Evolutionary conservation across 2,888 invertebrate species (phyloP).

Genomic region (Empis stercorea): DNA sequence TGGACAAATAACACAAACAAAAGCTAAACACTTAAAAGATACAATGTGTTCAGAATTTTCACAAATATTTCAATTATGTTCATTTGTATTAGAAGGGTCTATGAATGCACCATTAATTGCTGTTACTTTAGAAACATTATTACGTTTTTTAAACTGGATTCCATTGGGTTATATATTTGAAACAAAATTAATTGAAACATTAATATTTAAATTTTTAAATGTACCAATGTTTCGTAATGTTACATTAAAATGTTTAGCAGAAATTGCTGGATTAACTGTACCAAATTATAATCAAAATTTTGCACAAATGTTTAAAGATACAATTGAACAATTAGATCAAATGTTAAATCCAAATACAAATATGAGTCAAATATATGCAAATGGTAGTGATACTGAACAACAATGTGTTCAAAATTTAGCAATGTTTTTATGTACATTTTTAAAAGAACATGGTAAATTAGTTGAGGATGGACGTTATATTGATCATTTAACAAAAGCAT

Average conservation of each 20-base stretch:
- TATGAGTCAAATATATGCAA: slow-evolving; percentile 86
- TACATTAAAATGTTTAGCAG: slow-evolving; percentile 94
- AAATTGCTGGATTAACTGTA: slow-evolving; percentile 87
- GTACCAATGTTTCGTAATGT: slow-evolving; percentile 97
- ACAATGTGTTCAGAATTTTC: slow-evolving; percentile 99
- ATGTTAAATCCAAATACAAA: slow-evolving; percentile 88
- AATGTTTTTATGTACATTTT: slow-evolving; percentile 89
- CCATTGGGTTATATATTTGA: slow-evolving; percentile 99
- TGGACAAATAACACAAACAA: slow-evolving; percentile 96
- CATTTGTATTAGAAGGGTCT: slow-evolving; percentile 95
- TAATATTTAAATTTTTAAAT: slow-evolving; percentile 92
- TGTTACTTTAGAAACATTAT: slow-evolving; percentile 87
- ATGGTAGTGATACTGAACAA: slow-evolving; percentile 92
- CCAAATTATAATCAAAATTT: slow-evolving; percentile 90
- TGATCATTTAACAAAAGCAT: slow-evolving; percentile 65
- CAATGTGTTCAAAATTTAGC: slow-evolving; percentile 98
- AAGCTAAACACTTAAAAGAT: slow-evolving; percentile 97
- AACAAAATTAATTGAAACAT: slow-evolving; percentile 87
- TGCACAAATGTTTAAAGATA: slow-evolving; percentile 75
- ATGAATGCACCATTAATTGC: slow-evolving; percentile 94
- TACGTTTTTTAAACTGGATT: slow-evolving; percentile 98
- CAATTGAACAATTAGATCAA: slow-evolving; percentile 82
- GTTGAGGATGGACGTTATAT: slow-evolving; percentile 71
- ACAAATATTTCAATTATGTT: slow-evolving; percentile 95
- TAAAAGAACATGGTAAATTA: slow-evolving; percentile 88